These are phyloP conservation scores for Solenodon paradoxus DNA, from an alignment of 2,113 vertebrate species.

Conservation along the genomic window DNA sequence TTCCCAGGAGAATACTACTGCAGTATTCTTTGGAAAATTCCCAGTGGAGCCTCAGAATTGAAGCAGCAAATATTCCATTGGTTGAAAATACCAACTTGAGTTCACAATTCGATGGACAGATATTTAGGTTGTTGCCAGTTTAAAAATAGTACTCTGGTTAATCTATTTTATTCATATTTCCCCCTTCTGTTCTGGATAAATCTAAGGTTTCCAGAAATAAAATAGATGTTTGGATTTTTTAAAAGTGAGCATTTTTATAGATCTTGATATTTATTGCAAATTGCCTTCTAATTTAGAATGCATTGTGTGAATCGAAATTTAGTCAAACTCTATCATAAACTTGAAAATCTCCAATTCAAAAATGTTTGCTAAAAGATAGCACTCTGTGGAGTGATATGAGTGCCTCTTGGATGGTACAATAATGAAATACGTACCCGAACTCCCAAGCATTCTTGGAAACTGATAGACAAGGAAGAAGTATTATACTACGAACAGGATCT, in stretches of 20 bases:
- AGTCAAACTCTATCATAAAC: neutral
- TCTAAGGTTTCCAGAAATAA: neutral
- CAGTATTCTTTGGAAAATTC: neutral
- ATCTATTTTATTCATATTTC: neutral
- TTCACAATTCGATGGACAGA: neutral
- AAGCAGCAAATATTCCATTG: neutral
- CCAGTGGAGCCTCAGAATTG: neutral
- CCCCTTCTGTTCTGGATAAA: neutral
- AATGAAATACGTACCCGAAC: neutral
- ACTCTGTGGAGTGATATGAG: neutral
- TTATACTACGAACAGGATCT: neutral
- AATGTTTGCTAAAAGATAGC: neutral
- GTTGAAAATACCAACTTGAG: neutral
- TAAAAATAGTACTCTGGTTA: neutral
- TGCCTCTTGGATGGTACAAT: neutral
- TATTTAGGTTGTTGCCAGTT: neutral
- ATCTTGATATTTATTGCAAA: neutral
- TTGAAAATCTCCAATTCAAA: neutral
- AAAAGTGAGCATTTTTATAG: slow-evolving; percentile 6
- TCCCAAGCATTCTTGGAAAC: neutral
- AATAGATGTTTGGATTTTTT: neutral
- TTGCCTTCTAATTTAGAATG: neutral
- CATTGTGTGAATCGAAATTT: neutral
- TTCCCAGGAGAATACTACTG: neutral
- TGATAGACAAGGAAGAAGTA: neutral